phyloP scores from a whole-genome alignment of 1,140 invertebrate species.

The Drosophila sucinea region DNA sequence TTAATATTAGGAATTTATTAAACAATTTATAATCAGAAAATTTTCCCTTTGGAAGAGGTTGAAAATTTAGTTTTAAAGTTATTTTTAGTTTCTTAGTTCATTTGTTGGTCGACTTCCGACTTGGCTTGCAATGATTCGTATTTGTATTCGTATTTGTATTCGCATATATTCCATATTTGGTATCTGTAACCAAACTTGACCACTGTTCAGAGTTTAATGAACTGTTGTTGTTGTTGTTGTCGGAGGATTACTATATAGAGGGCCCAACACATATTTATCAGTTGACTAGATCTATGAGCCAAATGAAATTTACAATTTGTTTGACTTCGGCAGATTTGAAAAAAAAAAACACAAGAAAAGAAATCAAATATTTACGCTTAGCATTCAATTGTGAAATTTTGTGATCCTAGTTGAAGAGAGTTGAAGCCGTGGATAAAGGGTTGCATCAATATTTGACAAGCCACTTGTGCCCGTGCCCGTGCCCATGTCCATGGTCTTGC shows the following conservation, averaged over 20 bases:
- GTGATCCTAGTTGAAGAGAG: conserved; percentile 28
- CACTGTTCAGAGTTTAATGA: conserved; percentile 37
- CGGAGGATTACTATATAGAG: conserved; percentile 19
- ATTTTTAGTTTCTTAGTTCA: conserved; percentile 8
- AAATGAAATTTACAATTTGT: conserved; percentile 28
- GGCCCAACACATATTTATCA: conserved; percentile 23
- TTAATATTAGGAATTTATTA: too few relatives aligned
- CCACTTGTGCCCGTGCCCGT: conserved; percentile 54
- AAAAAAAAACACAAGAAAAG: conserved; percentile 35
- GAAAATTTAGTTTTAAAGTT: neutral
- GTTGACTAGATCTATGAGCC: conserved; percentile 48
- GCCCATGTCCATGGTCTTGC: neutral
- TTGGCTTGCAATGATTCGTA: neutral
- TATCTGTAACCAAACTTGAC: conserved; percentile 14
- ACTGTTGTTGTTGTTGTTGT: conserved; percentile 24
- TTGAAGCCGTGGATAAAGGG: conserved; percentile 42
- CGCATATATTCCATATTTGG: conserved; percentile 3
- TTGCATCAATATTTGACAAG: conserved; percentile 65
- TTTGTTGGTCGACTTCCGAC: neutral
- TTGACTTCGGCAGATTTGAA: conserved; percentile 2
- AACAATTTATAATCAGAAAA: too few relatives aligned
- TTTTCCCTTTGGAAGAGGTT: too few relatives aligned
- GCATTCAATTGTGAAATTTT: conserved; percentile 64
- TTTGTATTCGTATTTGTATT: neutral
- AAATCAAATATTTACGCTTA: conserved; percentile 67